Percentiles rank a stretch among this genome's conserved stretches.
Conservation (phyloP, 2,888 invertebrate genomes). For the Pterostichus madidus region DNA sequence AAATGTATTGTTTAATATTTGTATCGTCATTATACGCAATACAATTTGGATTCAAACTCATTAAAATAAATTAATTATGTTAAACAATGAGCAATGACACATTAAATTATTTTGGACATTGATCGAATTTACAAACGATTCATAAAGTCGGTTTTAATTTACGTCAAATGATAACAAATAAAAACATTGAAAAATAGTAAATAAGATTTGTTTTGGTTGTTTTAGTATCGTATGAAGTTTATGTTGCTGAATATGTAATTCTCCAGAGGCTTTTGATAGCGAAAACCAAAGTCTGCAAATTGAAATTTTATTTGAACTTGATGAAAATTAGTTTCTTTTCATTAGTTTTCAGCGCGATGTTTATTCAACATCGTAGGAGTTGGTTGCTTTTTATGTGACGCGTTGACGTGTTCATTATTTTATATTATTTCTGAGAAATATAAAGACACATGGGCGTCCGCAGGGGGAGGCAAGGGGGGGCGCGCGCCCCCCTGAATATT, state of each 20-base stretch:
- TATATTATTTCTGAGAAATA: too few relatives aligned
- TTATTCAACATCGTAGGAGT: too few relatives aligned
- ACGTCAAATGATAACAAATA: background rate
- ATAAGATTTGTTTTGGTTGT: background rate
- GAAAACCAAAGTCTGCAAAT: too few relatives aligned
- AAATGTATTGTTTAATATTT: conserved; percentile 7
- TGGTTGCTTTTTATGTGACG: too few relatives aligned
- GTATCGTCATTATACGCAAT: conserved; percentile 12
- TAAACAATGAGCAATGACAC: too few relatives aligned
- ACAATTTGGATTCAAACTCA: conserved; percentile 11
- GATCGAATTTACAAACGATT: background rate
- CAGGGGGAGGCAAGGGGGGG: too few relatives aligned
- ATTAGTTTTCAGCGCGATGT: too few relatives aligned
- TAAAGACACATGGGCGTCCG: too few relatives aligned
- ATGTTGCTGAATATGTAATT: conserved; percentile 20
- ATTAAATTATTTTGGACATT: conserved; percentile 7
- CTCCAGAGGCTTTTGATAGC: background rate
- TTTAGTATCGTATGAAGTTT: background rate
- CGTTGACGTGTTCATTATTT: too few relatives aligned
- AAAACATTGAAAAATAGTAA: conserved; percentile 2
- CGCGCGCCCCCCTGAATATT: too few relatives aligned
- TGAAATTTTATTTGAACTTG: too few relatives aligned
- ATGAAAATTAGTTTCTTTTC: too few relatives aligned
- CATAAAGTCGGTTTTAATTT: background rate
- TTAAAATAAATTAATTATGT: background rate